Base-by-base conservation (phyloP, 2,888 invertebrate genomes). In the Lochmaea crataegi region DNA sequence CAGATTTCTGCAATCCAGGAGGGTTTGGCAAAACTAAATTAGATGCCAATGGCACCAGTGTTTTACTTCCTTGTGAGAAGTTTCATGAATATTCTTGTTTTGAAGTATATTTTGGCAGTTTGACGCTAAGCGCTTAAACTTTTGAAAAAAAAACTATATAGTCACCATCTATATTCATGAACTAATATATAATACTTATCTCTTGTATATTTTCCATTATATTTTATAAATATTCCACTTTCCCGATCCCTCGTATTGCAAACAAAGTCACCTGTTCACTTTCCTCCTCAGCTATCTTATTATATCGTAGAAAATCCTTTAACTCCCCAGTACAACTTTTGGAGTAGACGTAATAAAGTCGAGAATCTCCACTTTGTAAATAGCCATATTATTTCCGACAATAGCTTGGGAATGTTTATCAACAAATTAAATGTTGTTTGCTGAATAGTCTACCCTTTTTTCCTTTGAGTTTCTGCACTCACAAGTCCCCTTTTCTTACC, bases 361-460 rank as follows among this genome's bases (percentile, higher is more conserved):
- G 72, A 63, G 68, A 71, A 61, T 65, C 68, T 71, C 63, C 58
- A 45, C 66, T 68, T 56, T 61, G 68, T 70, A 70, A 72, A 75
- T 75, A 70, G 68, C 73, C 75, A 48, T 68, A 73, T 67, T 73
- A 73, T 73, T 75, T 73, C 69, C 73, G 66, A 72, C 73, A 73
- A 72, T 73, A 61, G 73, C 38, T 63, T 42, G 16, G 42, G 69
- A 72, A 66, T 69, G 75, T 75, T 75, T 75, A 75, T 75, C 75
- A 73, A 73, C 75, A 73, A 73, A 75, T 75, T 73, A 73, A 75
- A 75, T 69, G 68, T n/a, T 61, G 38, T 68, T 60, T 41, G 53
- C 9, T 63, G 61, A 53, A 68, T 48, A 61, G 63, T 48, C 41
- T 63, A 63, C 18, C 53, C 61, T 48, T 61, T 38, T 68, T 68